Conservation (phyloP, 2,113 vertebrate genomes). For the Procavia capensis region DNA sequence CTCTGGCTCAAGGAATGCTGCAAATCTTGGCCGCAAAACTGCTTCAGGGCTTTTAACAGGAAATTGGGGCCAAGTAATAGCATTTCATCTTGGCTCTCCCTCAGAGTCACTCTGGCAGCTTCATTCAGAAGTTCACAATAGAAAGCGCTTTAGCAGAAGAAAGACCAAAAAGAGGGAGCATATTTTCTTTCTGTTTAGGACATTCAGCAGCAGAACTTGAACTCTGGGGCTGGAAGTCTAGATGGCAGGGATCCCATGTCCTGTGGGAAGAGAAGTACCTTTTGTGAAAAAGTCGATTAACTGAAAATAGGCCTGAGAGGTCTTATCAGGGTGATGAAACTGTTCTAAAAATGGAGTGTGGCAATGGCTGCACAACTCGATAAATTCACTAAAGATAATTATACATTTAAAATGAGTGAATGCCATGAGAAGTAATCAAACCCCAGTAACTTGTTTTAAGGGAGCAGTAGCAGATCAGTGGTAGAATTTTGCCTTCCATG, state of each 20-base stretch:
- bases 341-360: too few species aligned
- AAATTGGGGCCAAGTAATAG: constrained; percentile 54
- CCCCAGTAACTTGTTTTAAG: too few species aligned
- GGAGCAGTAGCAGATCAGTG: too few species aligned
- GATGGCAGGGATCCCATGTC: neutral
- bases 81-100: constrained; percentile 51
- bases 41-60: neutral
- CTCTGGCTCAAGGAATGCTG: neutral
- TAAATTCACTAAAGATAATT: too few species aligned
- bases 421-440: too few species aligned
- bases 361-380: too few species aligned
- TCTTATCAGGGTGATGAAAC: too few species aligned
- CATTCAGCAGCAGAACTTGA: neutral
- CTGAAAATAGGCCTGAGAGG: too few species aligned
- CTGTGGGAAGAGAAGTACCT: neutral
- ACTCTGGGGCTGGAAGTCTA: neutral
- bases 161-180: neutral
- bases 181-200: neutral
- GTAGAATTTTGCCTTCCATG: too few species aligned
- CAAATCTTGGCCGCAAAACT: constrained; percentile 33
- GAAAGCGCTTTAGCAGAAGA: constrained; percentile 27
- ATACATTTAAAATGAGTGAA: too few species aligned
- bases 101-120: constrained; percentile 14
- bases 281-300: neutral
- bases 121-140: constrained; percentile 34